Conservation (phyloP, 2,888 invertebrate species). For the Aplocera efformata region DNA sequence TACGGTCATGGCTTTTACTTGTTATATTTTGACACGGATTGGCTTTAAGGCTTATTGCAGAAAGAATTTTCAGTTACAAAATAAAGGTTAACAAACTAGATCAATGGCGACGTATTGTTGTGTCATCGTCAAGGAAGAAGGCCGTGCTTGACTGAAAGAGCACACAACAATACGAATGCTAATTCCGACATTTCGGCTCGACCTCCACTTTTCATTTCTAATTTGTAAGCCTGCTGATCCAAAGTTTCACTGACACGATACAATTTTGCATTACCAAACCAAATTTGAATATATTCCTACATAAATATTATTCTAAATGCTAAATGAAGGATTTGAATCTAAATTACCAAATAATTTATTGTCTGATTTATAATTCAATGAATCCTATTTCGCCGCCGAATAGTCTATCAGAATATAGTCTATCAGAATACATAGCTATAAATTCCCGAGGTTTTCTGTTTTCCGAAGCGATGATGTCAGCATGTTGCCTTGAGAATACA, state of each 20-base stretch:
- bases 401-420: conserved; percentile 28
- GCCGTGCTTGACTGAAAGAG: conserved; percentile 18
- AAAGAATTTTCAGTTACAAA: conserved; percentile 10
- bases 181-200: conserved; percentile 58
- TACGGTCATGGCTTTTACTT: conserved; percentile 16
- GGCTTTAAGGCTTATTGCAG: conserved; percentile 16
- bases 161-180: conserved; percentile 51
- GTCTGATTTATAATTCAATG: conserved; percentile 18
- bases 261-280: conserved; percentile 45
- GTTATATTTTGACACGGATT: conserved; percentile 25
- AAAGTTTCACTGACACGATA: conserved; percentile 46
- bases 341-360: conserved; percentile 25
- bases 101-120: conserved; percentile 19
- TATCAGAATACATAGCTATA: conserved; percentile 2
- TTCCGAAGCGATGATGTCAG: conserved; percentile 55
- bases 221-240: conserved; percentile 36
- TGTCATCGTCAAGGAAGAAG: conserved; percentile 22
- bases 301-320: conserved; percentile 31
- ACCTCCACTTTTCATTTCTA: conserved; percentile 61
- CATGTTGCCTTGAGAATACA: conserved; percentile 55
- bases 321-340: conserved; percentile 25
- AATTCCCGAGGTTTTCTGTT: conserved; percentile 29
- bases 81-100: conserved; percentile 25
- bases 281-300: conserved; percentile 41
- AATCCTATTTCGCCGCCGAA: conserved; percentile 21